Conservation (phyloP, 2,888 invertebrate genomes). For the Oxycera nigricornis region DNA sequence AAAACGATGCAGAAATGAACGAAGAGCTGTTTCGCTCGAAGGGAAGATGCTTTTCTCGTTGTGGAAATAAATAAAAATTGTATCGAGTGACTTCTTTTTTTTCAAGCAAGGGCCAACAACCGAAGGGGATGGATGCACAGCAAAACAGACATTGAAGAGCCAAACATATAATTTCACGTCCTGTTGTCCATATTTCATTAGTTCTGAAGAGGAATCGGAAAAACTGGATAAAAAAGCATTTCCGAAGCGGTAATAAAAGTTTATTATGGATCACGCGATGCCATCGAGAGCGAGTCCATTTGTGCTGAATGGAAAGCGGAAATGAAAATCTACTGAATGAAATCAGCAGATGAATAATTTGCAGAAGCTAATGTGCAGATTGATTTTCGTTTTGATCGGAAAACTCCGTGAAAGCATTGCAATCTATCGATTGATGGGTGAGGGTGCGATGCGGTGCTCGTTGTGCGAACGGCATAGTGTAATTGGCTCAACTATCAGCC, state of each 20-base stretch:
- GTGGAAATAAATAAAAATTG: constrained; percentile 36
- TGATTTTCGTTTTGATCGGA: constrained; percentile 1
- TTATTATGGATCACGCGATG: constrained; percentile 19
- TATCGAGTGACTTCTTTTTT: constrained; percentile 23
- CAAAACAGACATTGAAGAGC: not conserved
- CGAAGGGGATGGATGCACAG: not conserved
- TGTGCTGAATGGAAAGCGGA: constrained; percentile 14
- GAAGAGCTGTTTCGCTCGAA: not conserved
- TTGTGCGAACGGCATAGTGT: too few species aligned
- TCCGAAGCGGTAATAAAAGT: constrained; percentile 38
- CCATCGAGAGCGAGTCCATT: constrained; percentile 1
- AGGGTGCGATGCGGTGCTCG: too few species aligned
- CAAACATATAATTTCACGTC: constrained; percentile 34
- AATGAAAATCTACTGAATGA: constrained; percentile 29
- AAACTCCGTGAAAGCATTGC: not conserved
- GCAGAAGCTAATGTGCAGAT: constrained; percentile 1
- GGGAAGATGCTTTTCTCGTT: constrained; percentile 13
- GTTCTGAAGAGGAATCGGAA: constrained; percentile 37
- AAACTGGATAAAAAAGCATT: constrained; percentile 36
- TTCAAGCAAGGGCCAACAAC: not conserved
- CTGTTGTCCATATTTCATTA: constrained; percentile 40
- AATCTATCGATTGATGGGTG: too few species aligned
- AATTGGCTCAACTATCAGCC: too few species aligned
- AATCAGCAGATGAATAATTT: constrained; percentile 33
- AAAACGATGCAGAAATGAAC: constrained; percentile 20